These are phyloP conservation scores for Beris chalybata DNA, from an alignment of 2,888 invertebrate genomes.

Conservation along the genomic window DNA sequence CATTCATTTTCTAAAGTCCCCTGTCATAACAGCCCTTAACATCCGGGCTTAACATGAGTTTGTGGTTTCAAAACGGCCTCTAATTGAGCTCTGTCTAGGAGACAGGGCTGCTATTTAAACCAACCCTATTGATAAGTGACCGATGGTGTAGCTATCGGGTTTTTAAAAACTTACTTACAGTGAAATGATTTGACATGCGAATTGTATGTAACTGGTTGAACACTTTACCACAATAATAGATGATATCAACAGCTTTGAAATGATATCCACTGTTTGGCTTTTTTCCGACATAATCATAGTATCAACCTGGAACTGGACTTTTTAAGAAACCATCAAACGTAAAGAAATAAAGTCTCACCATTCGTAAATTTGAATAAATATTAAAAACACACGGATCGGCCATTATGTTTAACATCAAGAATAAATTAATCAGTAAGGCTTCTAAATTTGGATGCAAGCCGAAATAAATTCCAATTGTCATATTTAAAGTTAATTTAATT, in stretches of 20 bases:
- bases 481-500: neutral
- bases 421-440: constrained; percentile 47
- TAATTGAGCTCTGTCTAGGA: no score
- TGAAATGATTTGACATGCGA: constrained; percentile 50
- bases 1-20: no score
- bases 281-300: neutral
- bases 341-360: constrained; percentile 38
- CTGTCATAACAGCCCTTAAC: no score
- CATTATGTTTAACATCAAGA: constrained; percentile 47
- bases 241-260: constrained; percentile 40
- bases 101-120: no score
- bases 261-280: neutral
- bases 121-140: no score
- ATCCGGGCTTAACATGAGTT: no score
- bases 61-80: no score
- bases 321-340: constrained; percentile 32
- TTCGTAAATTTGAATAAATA: constrained; percentile 45
- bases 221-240: constrained; percentile 47
- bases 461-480: constrained; percentile 21
- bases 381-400: constrained; percentile 46
- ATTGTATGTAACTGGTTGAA: constrained; percentile 45
- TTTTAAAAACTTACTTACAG: constrained; percentile 45
- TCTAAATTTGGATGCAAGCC: constrained; percentile 31
- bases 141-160: no score
- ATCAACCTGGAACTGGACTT: constrained; percentile 35